Evolutionary conservation across 2,113 vertebrate genomes (phyloP), one percentile per base, ranked within the genome.

Genomic region (Sinocyclocheilus grahami): DNA sequence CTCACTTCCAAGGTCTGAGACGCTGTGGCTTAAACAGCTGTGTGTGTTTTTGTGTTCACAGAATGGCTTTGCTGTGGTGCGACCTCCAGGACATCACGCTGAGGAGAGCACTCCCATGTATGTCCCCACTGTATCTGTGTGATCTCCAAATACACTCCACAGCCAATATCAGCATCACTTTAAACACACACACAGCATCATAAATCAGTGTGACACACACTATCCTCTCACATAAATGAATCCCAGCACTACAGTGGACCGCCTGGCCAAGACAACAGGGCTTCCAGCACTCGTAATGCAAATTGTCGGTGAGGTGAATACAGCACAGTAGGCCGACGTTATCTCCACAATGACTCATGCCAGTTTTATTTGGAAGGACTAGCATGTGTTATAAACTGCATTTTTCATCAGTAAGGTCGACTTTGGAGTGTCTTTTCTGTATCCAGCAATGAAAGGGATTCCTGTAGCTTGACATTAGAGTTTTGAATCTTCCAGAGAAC

Each of bases 51-150:
- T 55, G 51, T 18, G 51, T 55, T 87, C 78, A 24, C 89, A 99
- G 98, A 99, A 99, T 0, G 98, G 98, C 67, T 99, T 99, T 90
- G 98, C 98, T 77, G 98, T 48, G 9, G 46, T 48, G 2, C 46
- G 46, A 48, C 46, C 46, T 48, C 46, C 46, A 48, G 46, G 46
- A 91, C 98, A 99, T 90, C 98, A 99, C 0, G 98, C 98, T 0
- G 98, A 99, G 92, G 97, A 99, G 93, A 98, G 96, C 92, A 98
- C 98, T 0, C 98, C 97, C 33, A 99, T 99, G 98, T 99, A 87
- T 97, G 98, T 96, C 69, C n/a, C 37, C 60, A 78, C 58, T n/a
- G 20, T 14, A 42, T 82, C 24, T 51, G 39, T 12, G 0, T 2
- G 55, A 18, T 48, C 71, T 63, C n/a, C 11, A 76, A 53, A 51